These are phyloP conservation scores for Lepus americanus DNA, from an alignment of 2,113 vertebrate genomes.

Conservation along the genomic window DNA sequence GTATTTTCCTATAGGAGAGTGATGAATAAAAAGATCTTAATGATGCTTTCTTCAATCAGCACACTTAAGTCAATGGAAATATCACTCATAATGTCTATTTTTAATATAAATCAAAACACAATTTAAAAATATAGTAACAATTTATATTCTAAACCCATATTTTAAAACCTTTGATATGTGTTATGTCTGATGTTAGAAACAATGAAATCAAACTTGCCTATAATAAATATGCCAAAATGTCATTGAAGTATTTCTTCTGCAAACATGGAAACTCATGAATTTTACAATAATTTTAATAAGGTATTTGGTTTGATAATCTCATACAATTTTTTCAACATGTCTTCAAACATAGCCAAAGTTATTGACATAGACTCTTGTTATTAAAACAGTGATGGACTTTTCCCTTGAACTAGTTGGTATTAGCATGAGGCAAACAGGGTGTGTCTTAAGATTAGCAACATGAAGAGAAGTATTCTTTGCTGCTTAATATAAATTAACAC, in stretches of 20 bases:
- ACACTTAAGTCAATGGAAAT: constrained; percentile 24
- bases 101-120: constrained; percentile 39
- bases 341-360: not conserved
- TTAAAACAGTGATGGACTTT: not conserved
- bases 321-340: not conserved
- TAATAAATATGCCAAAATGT: not conserved
- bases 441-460: not conserved
- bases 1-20: constrained; percentile 16
- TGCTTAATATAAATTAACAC: not conserved
- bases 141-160: not conserved
- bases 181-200: not conserved
- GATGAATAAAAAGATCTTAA: constrained; percentile 51
- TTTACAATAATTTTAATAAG: not conserved
- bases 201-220: not conserved
- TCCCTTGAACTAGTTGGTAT: not conserved
- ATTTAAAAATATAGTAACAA: constrained; percentile 37
- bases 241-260: not conserved
- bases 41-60: constrained; percentile 61
- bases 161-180: not conserved
- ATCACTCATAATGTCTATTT: not conserved
- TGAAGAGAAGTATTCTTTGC: not conserved
- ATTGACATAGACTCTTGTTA: not conserved
- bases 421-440: not conserved
- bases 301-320: not conserved
- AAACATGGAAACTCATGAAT: not conserved